Evolutionary conservation across 1,140 invertebrate species (phyloP).

Genomic region (Macrotrachela quadricornifera): DNA sequence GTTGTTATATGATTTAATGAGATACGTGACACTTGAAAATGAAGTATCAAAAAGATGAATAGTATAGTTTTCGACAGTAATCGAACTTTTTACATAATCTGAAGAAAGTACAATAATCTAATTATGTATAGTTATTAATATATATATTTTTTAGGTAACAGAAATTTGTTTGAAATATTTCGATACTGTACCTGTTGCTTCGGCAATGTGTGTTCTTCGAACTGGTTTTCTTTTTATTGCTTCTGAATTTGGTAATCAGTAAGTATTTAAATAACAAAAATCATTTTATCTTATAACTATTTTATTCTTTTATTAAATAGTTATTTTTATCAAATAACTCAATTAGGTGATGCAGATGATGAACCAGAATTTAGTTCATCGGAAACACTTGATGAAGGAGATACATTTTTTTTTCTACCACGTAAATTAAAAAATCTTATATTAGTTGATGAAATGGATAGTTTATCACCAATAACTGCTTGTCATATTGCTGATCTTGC

Average conservation of each 20-base stretch:
- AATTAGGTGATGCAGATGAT: constrained; percentile 95
- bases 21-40: no score
- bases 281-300: neutral
- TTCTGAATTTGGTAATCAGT: constrained; percentile 99
- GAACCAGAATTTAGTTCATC: constrained; percentile 95
- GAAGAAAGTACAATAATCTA: no score
- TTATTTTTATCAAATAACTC: constrained; percentile 92
- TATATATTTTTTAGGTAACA: constrained; percentile 46
- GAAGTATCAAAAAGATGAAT: no score
- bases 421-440: constrained; percentile 79
- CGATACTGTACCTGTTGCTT: constrained; percentile 87
- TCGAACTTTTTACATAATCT: no score
- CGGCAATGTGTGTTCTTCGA: constrained; percentile 87
- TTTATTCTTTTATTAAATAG: neutral
- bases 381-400: constrained; percentile 90
- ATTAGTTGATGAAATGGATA: constrained; percentile 90
- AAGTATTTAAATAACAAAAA: constrained; percentile 44
- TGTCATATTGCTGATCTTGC: constrained; percentile 49
- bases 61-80: no score
- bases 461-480: constrained; percentile 71
- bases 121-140: no score
- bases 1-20: no score
- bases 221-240: constrained; percentile 96
- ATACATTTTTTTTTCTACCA: constrained; percentile 96
- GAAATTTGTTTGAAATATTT: constrained; percentile 99